phyloP scores from a whole-genome alignment of 2,888 invertebrate genomes.

The Dione juno region DNA sequence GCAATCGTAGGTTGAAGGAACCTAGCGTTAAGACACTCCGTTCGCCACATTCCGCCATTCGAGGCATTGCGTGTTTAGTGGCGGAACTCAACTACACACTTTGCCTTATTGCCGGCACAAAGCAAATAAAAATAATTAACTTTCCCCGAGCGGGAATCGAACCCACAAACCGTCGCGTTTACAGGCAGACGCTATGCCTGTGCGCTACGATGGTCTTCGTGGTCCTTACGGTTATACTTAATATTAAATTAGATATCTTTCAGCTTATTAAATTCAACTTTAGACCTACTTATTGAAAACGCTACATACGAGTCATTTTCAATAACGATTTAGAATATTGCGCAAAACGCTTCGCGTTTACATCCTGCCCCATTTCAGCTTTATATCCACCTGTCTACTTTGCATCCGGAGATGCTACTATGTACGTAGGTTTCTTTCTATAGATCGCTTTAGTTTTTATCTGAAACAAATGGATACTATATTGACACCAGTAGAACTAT shows the following conservation, averaged over 20 bases:
- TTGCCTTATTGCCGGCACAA: too few species aligned
- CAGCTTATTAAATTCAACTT: not conserved
- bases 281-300: not conserved
- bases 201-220: too few species aligned
- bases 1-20: too few species aligned
- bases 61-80: too few species aligned
- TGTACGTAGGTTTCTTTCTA: not conserved
- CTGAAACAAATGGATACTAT: not conserved
- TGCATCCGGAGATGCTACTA: constrained; percentile 51
- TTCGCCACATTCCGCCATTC: too few species aligned
- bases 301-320: not conserved
- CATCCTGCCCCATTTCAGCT: constrained; percentile 23
- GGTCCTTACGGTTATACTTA: too few species aligned
- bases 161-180: too few species aligned
- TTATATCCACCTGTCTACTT: constrained; percentile 54
- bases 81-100: too few species aligned
- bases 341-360: constrained; percentile 9
- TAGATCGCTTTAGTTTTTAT: not conserved
- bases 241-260: not conserved
- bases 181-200: too few species aligned
- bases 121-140: too few species aligned
- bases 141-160: too few species aligned
- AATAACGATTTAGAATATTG: constrained; percentile 14
- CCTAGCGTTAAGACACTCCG: too few species aligned
- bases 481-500: not conserved